phyloP scores from a whole-genome alignment of 1,140 invertebrate genomes.

The Bombus soroeensis region DNA sequence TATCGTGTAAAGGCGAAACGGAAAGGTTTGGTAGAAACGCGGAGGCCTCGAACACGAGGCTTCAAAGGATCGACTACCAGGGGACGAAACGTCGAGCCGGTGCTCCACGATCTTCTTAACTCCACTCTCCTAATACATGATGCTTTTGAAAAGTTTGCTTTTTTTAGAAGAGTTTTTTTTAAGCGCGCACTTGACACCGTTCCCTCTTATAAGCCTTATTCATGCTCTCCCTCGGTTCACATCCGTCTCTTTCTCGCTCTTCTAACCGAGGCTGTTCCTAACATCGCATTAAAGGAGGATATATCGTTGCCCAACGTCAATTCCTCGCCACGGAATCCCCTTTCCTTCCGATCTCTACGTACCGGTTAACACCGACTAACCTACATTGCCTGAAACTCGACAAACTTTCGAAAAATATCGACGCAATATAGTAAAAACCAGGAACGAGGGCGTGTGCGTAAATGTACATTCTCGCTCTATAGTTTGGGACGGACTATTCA shows the following conservation, averaged over 20 bases:
- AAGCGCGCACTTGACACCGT: conserved; percentile 51
- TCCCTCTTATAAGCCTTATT: conserved; percentile 43
- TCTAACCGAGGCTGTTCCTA: not conserved
- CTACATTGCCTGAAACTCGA: not conserved
- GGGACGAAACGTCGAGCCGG: conserved; percentile 20
- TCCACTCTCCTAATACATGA: conserved; percentile 43
- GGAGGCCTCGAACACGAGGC: not conserved
- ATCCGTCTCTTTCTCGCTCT: not conserved
- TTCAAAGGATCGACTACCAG: conserved; percentile 40
- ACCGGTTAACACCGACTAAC: not conserved
- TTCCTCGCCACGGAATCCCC: not conserved
- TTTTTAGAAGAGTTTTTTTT: conserved; percentile 50
- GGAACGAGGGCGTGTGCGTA: too few relatives aligned
- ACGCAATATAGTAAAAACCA: too few relatives aligned
- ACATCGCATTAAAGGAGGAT: conserved; percentile 43
- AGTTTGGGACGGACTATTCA: too few relatives aligned
- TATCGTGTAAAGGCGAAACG: not conserved
- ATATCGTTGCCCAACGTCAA: conserved; percentile 17
- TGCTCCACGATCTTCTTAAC: conserved; percentile 46
- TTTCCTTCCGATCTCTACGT: not conserved
- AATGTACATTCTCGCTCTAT: too few relatives aligned
- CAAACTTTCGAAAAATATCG: not conserved
- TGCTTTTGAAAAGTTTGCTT: conserved; percentile 53
- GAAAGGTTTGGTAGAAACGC: not conserved
- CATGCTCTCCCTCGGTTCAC: not conserved